Conservation (phyloP, 1,140 invertebrate genomes). For the Leptopilina boulardi region DNA sequence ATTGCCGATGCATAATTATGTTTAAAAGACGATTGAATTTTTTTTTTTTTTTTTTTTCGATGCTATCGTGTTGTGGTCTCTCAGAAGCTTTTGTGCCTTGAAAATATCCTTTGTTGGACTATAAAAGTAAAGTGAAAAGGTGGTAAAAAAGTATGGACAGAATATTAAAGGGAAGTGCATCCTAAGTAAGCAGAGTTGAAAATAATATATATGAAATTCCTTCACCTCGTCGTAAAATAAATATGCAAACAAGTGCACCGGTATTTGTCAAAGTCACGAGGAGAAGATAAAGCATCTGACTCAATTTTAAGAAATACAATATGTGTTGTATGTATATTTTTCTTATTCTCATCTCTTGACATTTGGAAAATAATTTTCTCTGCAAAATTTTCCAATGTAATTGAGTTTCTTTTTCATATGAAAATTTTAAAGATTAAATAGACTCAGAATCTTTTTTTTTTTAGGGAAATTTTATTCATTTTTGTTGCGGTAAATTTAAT, state of each 20-base stretch:
- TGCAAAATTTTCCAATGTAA: too few relatives aligned
- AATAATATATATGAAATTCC: constrained; percentile 12
- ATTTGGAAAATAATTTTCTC: neutral
- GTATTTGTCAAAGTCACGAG: constrained; percentile 6
- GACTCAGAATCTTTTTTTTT: too few relatives aligned
- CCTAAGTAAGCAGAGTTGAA: neutral
- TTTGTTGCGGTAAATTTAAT: too few relatives aligned
- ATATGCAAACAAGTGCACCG: constrained; percentile 5
- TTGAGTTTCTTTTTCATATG: too few relatives aligned
- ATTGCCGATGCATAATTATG: too few relatives aligned
- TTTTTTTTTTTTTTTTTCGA: neutral
- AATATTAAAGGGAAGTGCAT: constrained; percentile 4
- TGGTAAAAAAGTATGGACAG: neutral
- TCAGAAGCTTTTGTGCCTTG: neutral
- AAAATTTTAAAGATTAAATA: too few relatives aligned
- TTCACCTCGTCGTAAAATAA: neutral
- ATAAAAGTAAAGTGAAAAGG: neutral
- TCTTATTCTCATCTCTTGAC: neutral
- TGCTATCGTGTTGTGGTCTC: neutral
- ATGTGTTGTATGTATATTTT: too few relatives aligned
- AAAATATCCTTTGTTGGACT: neutral
- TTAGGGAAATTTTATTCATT: too few relatives aligned
- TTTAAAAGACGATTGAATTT: neutral
- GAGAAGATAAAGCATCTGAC: neutral
- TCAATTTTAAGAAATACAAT: neutral